Conservation (phyloP, 64 coral and sea anemone species). For the Astreopora myriophthalma region DNA sequence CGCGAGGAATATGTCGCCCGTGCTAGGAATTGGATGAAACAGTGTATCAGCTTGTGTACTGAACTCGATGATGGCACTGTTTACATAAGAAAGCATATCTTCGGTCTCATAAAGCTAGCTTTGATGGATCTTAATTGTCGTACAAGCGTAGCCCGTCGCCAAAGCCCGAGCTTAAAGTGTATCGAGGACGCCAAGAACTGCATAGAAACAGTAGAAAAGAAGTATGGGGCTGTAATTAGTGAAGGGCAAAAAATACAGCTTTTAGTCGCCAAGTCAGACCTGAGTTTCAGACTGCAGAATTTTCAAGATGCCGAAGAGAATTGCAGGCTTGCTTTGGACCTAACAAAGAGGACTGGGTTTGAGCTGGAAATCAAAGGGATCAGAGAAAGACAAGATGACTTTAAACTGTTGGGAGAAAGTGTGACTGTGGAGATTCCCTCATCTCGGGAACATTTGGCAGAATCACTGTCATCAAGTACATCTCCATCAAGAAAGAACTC, state of each 20-base stretch:
- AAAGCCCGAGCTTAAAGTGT: background rate
- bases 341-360: constrained; percentile 37
- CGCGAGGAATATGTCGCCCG: background rate
- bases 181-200: constrained; percentile 63
- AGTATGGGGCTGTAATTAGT: background rate
- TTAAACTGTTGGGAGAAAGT: background rate
- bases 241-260: constrained; percentile 51
- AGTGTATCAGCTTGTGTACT: constrained; percentile 34
- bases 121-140: constrained; percentile 63
- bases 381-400: constrained; percentile 30
- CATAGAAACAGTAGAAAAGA: constrained; percentile 7
- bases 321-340: background rate
- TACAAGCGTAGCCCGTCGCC: constrained; percentile 26
- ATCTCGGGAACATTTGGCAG: background rate
- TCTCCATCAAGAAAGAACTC: background rate
- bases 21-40: constrained; percentile 22
- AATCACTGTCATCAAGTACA: background rate
- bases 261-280: constrained; percentile 36
- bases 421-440: background rate
- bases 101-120: constrained; percentile 57
- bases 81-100: constrained; percentile 63
- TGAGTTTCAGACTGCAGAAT: constrained; percentile 18
- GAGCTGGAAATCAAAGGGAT: constrained; percentile 47
- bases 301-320: background rate
- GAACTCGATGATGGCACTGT: constrained; percentile 22